Evolutionary conservation across 2,888 invertebrate genomes (phyloP), one percentile per base, ranked within the genome.

Genomic region (Arge pagana): DNA sequence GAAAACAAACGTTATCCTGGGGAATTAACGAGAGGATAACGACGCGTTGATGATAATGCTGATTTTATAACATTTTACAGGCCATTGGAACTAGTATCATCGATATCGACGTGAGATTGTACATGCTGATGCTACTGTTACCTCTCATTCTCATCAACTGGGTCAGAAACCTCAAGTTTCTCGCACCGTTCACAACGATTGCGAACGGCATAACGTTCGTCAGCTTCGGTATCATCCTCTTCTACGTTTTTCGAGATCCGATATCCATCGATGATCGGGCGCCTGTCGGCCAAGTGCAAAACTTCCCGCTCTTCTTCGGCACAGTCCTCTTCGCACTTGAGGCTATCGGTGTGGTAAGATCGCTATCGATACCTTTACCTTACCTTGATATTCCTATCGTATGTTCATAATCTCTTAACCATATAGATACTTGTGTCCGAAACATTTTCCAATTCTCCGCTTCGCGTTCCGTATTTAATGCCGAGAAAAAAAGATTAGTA

Each of bases 241-340:
- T 90, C 78, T 95, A 90, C 71, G 82, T 96, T 59, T 88, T 94
- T 71, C 83, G 85, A 53, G 86, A 88, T 36, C 78, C 88, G 1
- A 84, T 88, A 0, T 78, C 83, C 0, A 78, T 89, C 1, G 82
- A 83, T 7, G 83, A 83, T 33, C 82, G 85, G 54, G 80, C 80
- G 3, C 79, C 86, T 0, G 82, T 87, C 42, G 91, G 89, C 0
- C 78, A 83, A 6, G 70, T 87, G 2, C 77, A 80, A 24, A 82
- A 86, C 49, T 88, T 93, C 67, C 97, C 98, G 0, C 81, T 98
- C 1, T 98, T 93, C 80, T 96, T 98, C 73, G 96, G 97, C 31
- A 97, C 96, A 0, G 96, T 95, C 0, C 82, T 98, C 41, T 98
- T 96, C 74, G 93, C 98, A 0, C 84, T 98, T 65, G 97, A 98